Evolutionary conservation across 2,797 vertebrate genomes (phyloP).

Genomic region (Podarcis siculus): DNA sequence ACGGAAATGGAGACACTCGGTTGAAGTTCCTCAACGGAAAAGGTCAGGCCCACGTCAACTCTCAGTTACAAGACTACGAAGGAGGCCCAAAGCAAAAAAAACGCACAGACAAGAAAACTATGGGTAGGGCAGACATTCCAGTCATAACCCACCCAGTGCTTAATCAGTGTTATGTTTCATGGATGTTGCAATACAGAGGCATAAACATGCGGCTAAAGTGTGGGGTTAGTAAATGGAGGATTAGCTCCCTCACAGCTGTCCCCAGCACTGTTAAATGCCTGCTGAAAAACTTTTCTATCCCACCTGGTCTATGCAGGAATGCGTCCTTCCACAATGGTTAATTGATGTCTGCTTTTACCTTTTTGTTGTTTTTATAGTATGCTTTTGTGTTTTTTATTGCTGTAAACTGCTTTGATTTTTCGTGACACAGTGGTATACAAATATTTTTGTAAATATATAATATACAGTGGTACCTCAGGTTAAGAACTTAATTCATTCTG

Average conservation of each 20-base stretch:
- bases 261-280: too few relatives aligned
- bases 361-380: too few relatives aligned
- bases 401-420: too few relatives aligned
- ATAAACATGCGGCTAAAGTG: constrained; percentile 22
- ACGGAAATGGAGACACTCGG: constrained; percentile 22
- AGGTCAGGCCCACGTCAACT: constrained; percentile 4
- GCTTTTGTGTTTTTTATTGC: too few relatives aligned
- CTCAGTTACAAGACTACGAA: constrained; percentile 23
- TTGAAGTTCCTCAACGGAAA: constrained; percentile 17
- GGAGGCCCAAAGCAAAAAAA: constrained; percentile 38
- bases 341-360: too few relatives aligned
- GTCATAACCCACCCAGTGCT: constrained; percentile 71
- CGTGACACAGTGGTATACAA: too few relatives aligned
- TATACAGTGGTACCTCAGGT: too few relatives aligned
- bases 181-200: constrained; percentile 66
- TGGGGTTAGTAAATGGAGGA: background rate
- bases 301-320: too few relatives aligned
- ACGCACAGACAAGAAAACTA: constrained; percentile 65
- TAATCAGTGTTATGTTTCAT: constrained; percentile 64
- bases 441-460: too few relatives aligned
- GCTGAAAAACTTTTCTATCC: too few relatives aligned
- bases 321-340: too few relatives aligned
- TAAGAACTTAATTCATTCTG: too few relatives aligned
- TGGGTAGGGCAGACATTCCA: constrained; percentile 68
- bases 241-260: background rate